phyloP scores from a whole-genome alignment of 2,113 vertebrate species.

The Cisticola juncidis region DNA sequence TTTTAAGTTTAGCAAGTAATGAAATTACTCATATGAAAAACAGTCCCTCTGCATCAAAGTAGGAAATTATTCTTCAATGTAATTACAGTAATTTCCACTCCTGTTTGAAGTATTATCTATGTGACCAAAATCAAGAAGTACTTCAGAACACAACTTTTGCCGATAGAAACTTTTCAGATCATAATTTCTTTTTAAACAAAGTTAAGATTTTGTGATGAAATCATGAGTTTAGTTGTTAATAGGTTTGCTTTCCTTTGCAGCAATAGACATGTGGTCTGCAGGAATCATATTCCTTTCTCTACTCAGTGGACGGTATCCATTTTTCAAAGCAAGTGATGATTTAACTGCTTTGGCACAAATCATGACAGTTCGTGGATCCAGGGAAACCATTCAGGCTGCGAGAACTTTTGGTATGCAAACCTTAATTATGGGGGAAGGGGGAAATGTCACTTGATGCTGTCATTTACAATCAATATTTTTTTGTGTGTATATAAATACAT shows the following conservation, averaged over 20 bases:
- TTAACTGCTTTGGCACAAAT: constrained; percentile 94
- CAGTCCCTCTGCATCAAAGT: neutral
- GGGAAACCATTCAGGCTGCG: constrained; percentile 89
- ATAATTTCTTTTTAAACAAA: neutral
- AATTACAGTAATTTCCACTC: neutral
- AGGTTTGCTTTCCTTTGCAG: constrained; percentile 74
- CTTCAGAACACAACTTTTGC: neutral
- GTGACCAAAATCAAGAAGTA: neutral
- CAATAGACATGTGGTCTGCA: constrained; percentile 97
- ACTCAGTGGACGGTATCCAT: constrained; percentile 93
- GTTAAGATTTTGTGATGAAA: neutral
- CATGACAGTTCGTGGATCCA: constrained; percentile 94
- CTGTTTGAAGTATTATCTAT: neutral
- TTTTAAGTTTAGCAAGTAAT: neutral
- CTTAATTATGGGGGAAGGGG: constrained; percentile 32
- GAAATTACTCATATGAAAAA: neutral
- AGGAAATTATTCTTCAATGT: neutral
- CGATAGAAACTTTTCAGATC: neutral
- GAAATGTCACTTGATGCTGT: neutral
- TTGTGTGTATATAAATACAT: neutral
- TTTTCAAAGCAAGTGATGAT: constrained; percentile 97
- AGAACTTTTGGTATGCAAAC: constrained; percentile 86
- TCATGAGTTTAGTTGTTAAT: neutral
- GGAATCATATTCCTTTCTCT: constrained; percentile 94
- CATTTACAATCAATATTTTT: neutral